Evolutionary conservation across 2,888 invertebrate genomes (phyloP).

Genomic region (Cheiracanthium punctorium): DNA sequence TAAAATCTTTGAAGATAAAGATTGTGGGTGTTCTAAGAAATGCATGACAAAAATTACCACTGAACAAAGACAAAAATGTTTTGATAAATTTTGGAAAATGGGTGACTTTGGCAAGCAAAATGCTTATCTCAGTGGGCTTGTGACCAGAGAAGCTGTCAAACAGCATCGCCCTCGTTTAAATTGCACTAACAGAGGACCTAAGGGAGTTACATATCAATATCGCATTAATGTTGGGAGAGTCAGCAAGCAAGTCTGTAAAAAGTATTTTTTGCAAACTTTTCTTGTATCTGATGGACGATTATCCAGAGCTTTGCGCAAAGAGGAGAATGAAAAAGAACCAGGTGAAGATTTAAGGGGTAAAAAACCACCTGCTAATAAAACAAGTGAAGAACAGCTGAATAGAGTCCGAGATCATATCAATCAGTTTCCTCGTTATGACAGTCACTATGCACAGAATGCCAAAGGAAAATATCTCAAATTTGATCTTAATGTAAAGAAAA

Average conservation of each 20-base stretch:
- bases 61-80: conserved; percentile 53
- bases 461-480: conserved; percentile 54
- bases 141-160: conserved; percentile 57
- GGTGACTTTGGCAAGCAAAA: conserved; percentile 64
- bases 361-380: conserved; percentile 63
- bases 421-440: conserved; percentile 47
- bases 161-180: conserved; percentile 58
- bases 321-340: conserved; percentile 61
- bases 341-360: conserved; percentile 62
- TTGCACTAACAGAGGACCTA: conserved; percentile 55
- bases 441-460: conserved; percentile 42
- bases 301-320: conserved; percentile 55
- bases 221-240: conserved; percentile 52
- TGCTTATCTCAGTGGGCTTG: conserved; percentile 65
- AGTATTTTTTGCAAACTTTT: conserved; percentile 60
- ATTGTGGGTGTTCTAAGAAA: conserved; percentile 58
- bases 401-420: conserved; percentile 47
- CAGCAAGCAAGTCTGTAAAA: conserved; percentile 61
- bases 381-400: conserved; percentile 54
- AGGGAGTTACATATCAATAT: conserved; percentile 61
- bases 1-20: conserved; percentile 58
- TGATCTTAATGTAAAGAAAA: conserved; percentile 60
- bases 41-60: conserved; percentile 47
- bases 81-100: conserved; percentile 68
- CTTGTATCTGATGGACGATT: conserved; percentile 57